Evolutionary conservation across 2,797 vertebrate species (phyloP).

Genomic region (Poeciliopsis infans): DNA sequence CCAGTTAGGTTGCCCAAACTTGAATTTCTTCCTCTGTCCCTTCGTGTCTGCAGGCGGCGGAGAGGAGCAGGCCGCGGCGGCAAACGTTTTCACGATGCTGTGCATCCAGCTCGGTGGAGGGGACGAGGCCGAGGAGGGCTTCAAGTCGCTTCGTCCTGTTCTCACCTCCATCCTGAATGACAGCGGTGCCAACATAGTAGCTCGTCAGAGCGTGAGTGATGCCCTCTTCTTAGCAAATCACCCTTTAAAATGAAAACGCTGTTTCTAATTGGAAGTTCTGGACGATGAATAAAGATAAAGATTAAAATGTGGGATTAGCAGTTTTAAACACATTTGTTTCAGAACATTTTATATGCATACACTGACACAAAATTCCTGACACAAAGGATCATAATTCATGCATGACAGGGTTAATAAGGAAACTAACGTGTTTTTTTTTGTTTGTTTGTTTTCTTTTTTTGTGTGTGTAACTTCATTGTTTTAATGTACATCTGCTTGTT

Average conservation of each 20-base stretch:
- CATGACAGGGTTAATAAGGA: background rate
- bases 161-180: slow-evolving; percentile 87
- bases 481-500: background rate
- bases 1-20: slow-evolving; percentile 28
- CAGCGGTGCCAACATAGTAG: slow-evolving; percentile 78
- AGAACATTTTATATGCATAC: background rate
- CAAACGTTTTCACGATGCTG: slow-evolving; percentile 86
- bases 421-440: background rate
- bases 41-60: slow-evolving; percentile 81
- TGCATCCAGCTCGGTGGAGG: slow-evolving; percentile 92
- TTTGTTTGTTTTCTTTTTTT: too few species aligned
- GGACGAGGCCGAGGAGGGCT: slow-evolving; percentile 88
- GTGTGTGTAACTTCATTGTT: background rate
- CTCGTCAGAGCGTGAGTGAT: slow-evolving; percentile 90
- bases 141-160: slow-evolving; percentile 85
- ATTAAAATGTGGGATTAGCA: background rate
- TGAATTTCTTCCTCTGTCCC: background rate
- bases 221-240: background rate
- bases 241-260: background rate
- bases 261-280: background rate
- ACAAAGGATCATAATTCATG: too few species aligned
- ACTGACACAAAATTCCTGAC: too few species aligned
- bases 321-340: background rate
- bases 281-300: background rate
- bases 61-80: slow-evolving; percentile 91